Evolutionary conservation across 2,888 invertebrate genomes (phyloP), one percentile per base, ranked within the genome.

Genomic region (Zele albiditarsus): DNA sequence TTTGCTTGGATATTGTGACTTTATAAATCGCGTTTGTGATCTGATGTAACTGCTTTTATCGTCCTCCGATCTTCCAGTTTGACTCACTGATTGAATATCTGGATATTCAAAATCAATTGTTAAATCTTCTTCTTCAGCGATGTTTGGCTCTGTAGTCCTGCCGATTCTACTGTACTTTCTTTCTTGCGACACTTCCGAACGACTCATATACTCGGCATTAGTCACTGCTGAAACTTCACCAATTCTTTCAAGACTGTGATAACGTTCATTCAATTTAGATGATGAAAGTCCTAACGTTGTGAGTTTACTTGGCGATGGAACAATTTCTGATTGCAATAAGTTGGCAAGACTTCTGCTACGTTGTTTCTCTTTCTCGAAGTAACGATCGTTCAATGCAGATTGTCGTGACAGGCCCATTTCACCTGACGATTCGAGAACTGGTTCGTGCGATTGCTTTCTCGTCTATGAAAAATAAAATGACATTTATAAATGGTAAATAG

Each of bases 331-430:
- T 78, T 93, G 93, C 10, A 97, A 86, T 0, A 97, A 90, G 86
- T 97, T 96, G 85, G 97, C 97, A 73, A 97, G 89, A 46, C 96
- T 96, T 81, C 94, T 91, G 70, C 96, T 96, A 16, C 96, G 92
- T 8, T 94, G 93, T 90, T 95, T 96, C 82, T 96, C 95, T 60
- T 90, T 91, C 80, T 95, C 96, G 85, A 97, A 97, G 88, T 97
- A 97, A 81, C 97, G 91, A 82, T 97, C 97, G 85, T 97, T 97
- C 2, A 97, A 88, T 0, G 96, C 96, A 0, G 96, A 97, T 83
- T 94, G 95, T 74, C 96, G 90, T 0, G 96, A 96, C 0, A 96
- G 89, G 16, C 90, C 90, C 72, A 88, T 88, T 79, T 90, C 90
- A 12, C 85, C 81, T 3, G 85, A 85, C 0, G 84, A 85, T 77